phyloP scores from a whole-genome alignment of 2,797 vertebrate species.

The Cercopithecus mitis region DNA sequence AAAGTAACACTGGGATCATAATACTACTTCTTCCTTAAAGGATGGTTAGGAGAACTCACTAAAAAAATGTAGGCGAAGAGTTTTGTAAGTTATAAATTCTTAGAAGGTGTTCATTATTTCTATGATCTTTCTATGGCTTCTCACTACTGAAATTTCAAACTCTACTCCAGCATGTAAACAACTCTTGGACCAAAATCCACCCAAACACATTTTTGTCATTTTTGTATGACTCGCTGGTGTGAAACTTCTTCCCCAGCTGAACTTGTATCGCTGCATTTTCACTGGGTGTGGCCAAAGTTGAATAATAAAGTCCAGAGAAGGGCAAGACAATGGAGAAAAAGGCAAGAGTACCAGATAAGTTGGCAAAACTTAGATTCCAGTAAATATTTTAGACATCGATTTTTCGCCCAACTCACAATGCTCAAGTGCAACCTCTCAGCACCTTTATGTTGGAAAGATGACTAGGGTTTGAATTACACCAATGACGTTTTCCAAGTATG shows the following conservation, averaged over 20 bases:
- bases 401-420: neutral
- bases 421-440: neutral
- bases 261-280: neutral
- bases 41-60: neutral
- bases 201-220: neutral
- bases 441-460: neutral
- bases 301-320: neutral
- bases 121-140: neutral
- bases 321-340: neutral
- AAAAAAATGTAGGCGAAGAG: neutral
- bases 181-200: neutral
- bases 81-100: neutral
- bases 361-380: neutral
- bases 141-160: neutral
- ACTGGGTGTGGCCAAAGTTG: neutral
- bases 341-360: neutral
- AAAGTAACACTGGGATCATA: neutral
- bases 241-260: neutral
- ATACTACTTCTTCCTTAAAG: neutral
- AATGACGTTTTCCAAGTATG: neutral
- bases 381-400: neutral
- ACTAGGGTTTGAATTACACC: neutral
- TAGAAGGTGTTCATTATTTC: neutral
- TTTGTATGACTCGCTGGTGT: neutral
- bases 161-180: neutral